Evolutionary conservation across 2,797 vertebrate species (phyloP), one percentile per base, ranked within the genome.

Genomic region (Mus spretus): DNA sequence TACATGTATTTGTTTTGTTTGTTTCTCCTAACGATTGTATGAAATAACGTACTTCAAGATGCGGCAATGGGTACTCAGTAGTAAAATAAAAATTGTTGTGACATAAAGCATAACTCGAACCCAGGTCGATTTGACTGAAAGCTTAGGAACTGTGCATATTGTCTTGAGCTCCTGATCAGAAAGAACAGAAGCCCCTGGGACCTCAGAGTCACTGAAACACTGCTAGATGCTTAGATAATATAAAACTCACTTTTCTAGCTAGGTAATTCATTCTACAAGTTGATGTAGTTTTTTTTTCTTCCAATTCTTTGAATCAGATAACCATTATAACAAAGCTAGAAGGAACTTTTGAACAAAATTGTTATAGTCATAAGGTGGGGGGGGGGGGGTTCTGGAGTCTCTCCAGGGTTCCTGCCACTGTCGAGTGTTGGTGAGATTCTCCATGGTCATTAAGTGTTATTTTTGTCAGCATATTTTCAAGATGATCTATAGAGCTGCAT

Each of bases 381-480:
- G 37, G 47, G 1, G 70, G 22, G 44, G n/a, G 2, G 26, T 65
- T 24, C 50, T 65, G 47, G 59, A 65, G 77, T 70, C 26, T 81
- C 77, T 47, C 15, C 44, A 37, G 47, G 61, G 34, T 6, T 22
- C 53, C 72, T 55, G 53, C 63, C 44, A 4, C 74, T n/a, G 40
- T 61, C 20, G 67, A 22, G 55, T 92, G 53, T 57, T 31, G 20
- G 55, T 20, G 67, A 88, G 86, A 81, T 65, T 88, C n/a, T 22
- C 53, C 72, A 50, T 40, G 53, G 53, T 47, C 53, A 47, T 37
- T 70, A 77, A 78, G 17, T 74, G 40, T 75, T 55, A 72, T 57
- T 80, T 96, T 81, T 83, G 14, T 34, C 87, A 55, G 82, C 70
- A 86, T 34, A 50, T 91, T 90, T 96, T 95, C 70, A n/a, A 61